Conservation (phyloP, 2,113 vertebrate genomes). For the Piaya cayana region DNA sequence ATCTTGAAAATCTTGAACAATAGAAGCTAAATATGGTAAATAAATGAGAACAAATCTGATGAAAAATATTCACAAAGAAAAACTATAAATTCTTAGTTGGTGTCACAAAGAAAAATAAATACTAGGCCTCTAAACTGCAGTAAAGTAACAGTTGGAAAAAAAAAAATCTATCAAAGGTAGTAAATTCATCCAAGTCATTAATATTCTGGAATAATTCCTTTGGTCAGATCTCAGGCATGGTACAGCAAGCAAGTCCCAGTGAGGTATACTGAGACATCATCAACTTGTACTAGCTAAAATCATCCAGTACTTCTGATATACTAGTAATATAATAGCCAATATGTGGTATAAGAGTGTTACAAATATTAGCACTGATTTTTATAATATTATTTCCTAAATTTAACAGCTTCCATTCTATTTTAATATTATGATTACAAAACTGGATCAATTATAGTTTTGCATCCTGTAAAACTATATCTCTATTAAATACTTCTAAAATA, state of each 20-base stretch:
- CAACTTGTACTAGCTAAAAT: neutral
- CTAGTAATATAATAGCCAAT: neutral
- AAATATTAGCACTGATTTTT: neutral
- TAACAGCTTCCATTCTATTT: neutral
- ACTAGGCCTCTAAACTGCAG: neutral
- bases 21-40: neutral
- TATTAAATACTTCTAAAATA: neutral
- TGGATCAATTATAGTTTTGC: neutral
- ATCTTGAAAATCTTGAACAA: neutral
- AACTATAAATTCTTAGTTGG: neutral
- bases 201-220: neutral
- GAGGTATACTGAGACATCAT: neutral
- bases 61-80: neutral
- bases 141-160: neutral
- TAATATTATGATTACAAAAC: neutral
- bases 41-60: neutral
- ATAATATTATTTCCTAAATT: neutral
- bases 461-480: neutral
- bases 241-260: neutral
- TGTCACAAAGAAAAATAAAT: neutral
- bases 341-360: neutral
- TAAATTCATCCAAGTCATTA: neutral
- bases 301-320: neutral
- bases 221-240: neutral
- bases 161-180: neutral